Evolutionary conservation across 2,113 vertebrate genomes (phyloP).

Genomic region (Hirundichthys speculiger): DNA sequence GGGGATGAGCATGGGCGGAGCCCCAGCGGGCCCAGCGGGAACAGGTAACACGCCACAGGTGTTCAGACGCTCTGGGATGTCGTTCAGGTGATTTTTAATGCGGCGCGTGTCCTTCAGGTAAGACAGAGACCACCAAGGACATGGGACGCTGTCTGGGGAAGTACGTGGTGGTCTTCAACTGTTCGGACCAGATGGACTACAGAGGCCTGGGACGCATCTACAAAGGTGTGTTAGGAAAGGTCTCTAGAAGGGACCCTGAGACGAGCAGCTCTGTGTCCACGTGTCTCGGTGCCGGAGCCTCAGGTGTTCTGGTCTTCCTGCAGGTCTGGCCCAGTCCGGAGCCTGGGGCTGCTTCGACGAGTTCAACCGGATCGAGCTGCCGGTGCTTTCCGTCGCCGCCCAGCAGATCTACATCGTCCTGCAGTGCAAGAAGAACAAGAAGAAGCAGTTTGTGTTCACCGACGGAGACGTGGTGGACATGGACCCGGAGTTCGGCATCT

Average conservation of each 20-base stretch:
- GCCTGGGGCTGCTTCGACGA: conserved; percentile 94
- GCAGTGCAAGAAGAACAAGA: conserved; percentile 84
- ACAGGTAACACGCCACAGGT: conserved; percentile 29
- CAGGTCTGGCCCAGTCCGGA: conserved; percentile 89
- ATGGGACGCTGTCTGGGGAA: conserved; percentile 91
- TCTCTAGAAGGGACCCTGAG: too few relatives aligned
- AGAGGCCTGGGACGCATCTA: conserved; percentile 90
- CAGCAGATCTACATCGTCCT: conserved; percentile 91
- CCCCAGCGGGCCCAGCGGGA: conserved; percentile 87
- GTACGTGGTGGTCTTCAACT: conserved; percentile 92
- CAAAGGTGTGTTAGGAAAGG: conserved; percentile 79
- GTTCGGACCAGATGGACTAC: conserved; percentile 93
- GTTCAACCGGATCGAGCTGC: conserved; percentile 90
- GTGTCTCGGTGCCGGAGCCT: too few relatives aligned
- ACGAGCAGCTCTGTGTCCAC: too few relatives aligned
- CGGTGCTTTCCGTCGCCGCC: conserved; percentile 89
- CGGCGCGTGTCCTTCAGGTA: too few relatives aligned
- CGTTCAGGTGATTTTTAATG: too few relatives aligned
- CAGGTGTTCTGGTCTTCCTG: too few relatives aligned
- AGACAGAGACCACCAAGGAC: conserved; percentile 84
- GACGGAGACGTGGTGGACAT: conserved; percentile 88
- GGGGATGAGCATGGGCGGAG: conserved; percentile 91
- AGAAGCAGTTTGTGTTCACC: conserved; percentile 85
- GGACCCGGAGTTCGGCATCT: conserved; percentile 91
- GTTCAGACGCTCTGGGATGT: too few relatives aligned